Evolutionary conservation across 2,113 vertebrate species (phyloP).

Genomic region (Microtus richardsoni): DNA sequence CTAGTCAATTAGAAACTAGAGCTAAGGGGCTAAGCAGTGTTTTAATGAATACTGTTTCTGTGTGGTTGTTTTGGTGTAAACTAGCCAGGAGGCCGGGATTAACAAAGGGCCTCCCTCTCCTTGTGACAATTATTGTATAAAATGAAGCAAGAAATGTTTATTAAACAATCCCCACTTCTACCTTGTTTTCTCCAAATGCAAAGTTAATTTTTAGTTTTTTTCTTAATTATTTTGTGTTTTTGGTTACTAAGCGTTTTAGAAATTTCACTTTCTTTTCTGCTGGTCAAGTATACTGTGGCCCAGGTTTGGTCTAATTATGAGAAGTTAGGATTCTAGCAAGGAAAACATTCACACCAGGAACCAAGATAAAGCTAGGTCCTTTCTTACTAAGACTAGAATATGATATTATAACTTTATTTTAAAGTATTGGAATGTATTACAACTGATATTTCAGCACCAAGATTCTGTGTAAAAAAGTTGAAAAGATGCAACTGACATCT

Average conservation of each 20-base stretch:
- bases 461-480: constrained; percentile 68
- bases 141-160: not conserved
- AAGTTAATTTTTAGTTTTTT: constrained; percentile 62
- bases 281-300: constrained; percentile 59
- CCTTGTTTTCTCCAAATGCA: not conserved
- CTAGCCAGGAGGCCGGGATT: too few species aligned
- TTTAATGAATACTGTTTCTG: too few species aligned
- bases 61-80: too few species aligned
- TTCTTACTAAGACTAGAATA: constrained; percentile 61
- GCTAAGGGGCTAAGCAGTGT: too few species aligned
- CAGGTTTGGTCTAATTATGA: constrained; percentile 58
- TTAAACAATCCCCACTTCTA: not conserved
- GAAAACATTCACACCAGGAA: constrained; percentile 76
- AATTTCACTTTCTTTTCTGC: constrained; percentile 72
- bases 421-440: constrained; percentile 70
- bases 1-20: too few species aligned
- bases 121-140: not conserved
- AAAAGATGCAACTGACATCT: constrained; percentile 54
- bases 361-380: constrained; percentile 66
- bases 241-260: constrained; percentile 54
- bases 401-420: constrained; percentile 71
- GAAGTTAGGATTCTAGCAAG: constrained; percentile 69
- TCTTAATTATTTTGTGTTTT: constrained; percentile 69
- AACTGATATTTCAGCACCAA: constrained; percentile 59
- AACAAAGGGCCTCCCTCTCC: too few species aligned